Evolutionary conservation across 2,888 invertebrate genomes (phyloP).

Genomic region (Hypsopygia costalis): DNA sequence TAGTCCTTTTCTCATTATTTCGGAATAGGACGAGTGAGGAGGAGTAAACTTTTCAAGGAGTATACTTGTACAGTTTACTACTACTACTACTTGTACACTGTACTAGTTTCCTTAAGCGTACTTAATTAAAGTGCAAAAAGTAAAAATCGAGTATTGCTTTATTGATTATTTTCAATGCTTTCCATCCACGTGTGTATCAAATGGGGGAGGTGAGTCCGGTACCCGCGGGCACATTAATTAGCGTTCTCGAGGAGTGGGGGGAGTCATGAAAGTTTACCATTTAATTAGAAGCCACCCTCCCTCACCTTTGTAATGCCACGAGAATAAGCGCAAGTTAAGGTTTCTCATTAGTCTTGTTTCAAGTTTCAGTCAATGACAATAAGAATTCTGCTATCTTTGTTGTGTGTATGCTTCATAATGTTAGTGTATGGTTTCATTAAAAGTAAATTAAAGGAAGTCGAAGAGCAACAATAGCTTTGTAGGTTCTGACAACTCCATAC

Average conservation of each 20-base stretch:
- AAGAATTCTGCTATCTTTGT: slow-evolving; percentile 16
- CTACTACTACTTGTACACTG: too few species aligned
- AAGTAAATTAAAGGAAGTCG: too few species aligned
- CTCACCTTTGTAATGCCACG: slow-evolving; percentile 65
- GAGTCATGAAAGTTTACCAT: slow-evolving; percentile 79
- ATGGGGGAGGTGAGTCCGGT: slow-evolving; percentile 43
- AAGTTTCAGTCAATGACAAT: slow-evolving; percentile 40
- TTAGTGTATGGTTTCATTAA: too few species aligned
- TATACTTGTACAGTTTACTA: too few species aligned
- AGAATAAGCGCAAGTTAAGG: slow-evolving; percentile 63
- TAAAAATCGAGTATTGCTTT: too few species aligned
- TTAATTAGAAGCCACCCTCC: slow-evolving; percentile 73
- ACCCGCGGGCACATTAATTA: slow-evolving; percentile 76
- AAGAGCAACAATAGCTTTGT: too few species aligned
- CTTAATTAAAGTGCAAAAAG: too few species aligned
- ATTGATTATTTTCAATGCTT: slow-evolving; percentile 23
- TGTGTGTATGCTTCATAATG: neutral
- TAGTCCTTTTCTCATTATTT: too few species aligned
- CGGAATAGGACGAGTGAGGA: too few species aligned
- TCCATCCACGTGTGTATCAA: slow-evolving; percentile 31
- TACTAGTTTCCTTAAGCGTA: too few species aligned
- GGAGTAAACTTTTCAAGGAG: too few species aligned
- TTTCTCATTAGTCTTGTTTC: slow-evolving; percentile 61
- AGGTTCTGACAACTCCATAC: too few species aligned
- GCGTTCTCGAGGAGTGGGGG: slow-evolving; percentile 47